Evolutionary conservation across 2,797 vertebrate genomes (phyloP).

Genomic region (Odontamblyopus lacepedii): DNA sequence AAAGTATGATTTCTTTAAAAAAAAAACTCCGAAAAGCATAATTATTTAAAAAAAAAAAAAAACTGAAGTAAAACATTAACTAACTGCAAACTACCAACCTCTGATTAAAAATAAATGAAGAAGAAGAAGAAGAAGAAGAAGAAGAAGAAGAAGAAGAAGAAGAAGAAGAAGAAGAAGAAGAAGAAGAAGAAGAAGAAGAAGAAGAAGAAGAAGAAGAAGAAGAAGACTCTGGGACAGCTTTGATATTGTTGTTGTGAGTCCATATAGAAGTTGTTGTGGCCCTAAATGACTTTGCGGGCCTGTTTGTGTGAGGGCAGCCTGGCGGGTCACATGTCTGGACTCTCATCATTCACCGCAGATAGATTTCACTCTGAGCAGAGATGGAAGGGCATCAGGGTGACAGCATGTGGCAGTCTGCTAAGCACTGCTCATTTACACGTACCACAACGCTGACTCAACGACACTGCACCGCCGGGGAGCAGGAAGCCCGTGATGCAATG

Average conservation of each 20-base stretch:
- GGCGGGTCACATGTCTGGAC: conserved; percentile 33
- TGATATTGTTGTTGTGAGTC: conserved; percentile 7
- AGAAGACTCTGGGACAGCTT: background rate
- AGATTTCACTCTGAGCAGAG: background rate
- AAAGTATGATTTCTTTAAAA: too few relatives aligned
- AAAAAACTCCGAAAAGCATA: too few relatives aligned
- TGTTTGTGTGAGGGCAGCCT: conserved; percentile 22
- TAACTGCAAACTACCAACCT: too few relatives aligned
- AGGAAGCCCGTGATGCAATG: background rate
- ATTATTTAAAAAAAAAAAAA: too few relatives aligned
- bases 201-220: too few relatives aligned
- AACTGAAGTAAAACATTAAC: too few relatives aligned
- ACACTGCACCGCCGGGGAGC: background rate
- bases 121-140: too few relatives aligned
- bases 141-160: too few relatives aligned
- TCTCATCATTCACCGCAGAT: conserved; percentile 15
- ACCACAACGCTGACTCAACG: background rate
- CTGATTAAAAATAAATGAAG: too few relatives aligned
- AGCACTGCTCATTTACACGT: conserved; percentile 3
- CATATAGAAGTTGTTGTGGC: conserved; percentile 10
- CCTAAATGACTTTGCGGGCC: conserved; percentile 34
- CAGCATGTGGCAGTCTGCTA: background rate
- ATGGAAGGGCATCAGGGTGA: conserved; percentile 8
- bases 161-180: too few relatives aligned
- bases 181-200: too few relatives aligned